Evolutionary conservation across 2,888 invertebrate species (phyloP), one percentile per base, ranked within the genome.

Genomic region (Prosapia bicincta): DNA sequence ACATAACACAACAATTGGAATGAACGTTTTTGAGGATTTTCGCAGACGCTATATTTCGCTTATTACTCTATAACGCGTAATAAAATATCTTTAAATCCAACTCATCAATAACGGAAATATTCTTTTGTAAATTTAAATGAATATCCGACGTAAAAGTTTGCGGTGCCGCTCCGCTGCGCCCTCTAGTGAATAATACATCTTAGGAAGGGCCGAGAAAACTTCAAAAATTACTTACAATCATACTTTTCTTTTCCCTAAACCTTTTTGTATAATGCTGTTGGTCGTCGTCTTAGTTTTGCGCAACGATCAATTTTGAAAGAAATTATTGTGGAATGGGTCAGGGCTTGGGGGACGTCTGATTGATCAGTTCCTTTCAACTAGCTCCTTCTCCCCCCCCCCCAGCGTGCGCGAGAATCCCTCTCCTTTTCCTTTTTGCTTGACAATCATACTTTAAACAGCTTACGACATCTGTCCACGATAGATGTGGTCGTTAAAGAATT

Each of bases 331-430:
- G 54, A 54, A 20, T 54, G 54, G 54, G 54, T 20, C 20, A 6
- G 20, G 54, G n/a, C 3, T 9, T 5, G 20, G 54, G 54, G 54
- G 54, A 54, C 20, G 54, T 20, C 54, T 54, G 54, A 54, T 54
- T 54, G 54, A 54, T 54, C 54, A 54, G 54, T 54, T 54, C 54
- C 54, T 54, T 54, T 54, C 54, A 54, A 54, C 54, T 54, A 54
- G 54, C 54, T 54, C n/a, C 54, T 54, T 54, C 54, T 20, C 54
- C 54, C 20, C 54, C n/a, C n/a, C 20, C 20, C 54, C 15, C 54
- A 2, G 20, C 54, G 3, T 20, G 5, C 20, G 20, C 20, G 20
- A 30, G 6, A 5, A 30, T 20, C 54, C 54, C 2, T 9, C 10
- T 10, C 13, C 10, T 38, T 13, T 38, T 38, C 20, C 54, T 20